phyloP scores from a whole-genome alignment of 1,140 invertebrate genomes.

The Drosophila punjabiensis region DNA sequence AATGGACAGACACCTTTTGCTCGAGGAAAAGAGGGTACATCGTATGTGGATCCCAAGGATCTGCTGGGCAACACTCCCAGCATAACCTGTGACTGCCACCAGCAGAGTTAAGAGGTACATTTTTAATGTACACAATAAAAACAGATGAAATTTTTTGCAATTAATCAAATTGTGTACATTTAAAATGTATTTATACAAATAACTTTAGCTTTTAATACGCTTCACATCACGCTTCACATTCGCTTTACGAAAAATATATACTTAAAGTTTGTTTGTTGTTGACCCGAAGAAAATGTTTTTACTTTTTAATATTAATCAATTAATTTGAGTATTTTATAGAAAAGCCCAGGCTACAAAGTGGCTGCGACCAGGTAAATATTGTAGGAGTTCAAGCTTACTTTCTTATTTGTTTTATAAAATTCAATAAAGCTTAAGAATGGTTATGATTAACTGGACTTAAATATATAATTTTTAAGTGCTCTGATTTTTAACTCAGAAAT shows the following conservation, averaged over 20 bases:
- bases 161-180: conserved; percentile 14
- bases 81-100: conserved; percentile 31
- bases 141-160: neutral
- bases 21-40: conserved; percentile 72
- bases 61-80: conserved; percentile 61
- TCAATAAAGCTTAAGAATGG: neutral
- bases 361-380: neutral
- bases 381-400: neutral
- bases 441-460: neutral
- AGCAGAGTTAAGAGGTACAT: conserved; percentile 8
- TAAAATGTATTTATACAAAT: conserved; percentile 8
- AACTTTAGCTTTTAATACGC: conserved; percentile 21
- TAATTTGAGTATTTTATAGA: too few species aligned
- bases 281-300: neutral
- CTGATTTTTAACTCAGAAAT: neutral
- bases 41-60: conserved; percentile 76
- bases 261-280: conserved; percentile 40
- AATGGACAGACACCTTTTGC: conserved; percentile 84
- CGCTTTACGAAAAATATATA: conserved; percentile 31
- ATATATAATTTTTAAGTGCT: neutral
- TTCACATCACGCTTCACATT: conserved; percentile 26
- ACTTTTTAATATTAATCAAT: neutral
- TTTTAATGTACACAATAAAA: neutral
- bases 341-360: neutral
- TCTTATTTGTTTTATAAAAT: neutral